Evolutionary conservation across 2,888 invertebrate species (phyloP).

Genomic region (Cremastobaeus sp.): DNA sequence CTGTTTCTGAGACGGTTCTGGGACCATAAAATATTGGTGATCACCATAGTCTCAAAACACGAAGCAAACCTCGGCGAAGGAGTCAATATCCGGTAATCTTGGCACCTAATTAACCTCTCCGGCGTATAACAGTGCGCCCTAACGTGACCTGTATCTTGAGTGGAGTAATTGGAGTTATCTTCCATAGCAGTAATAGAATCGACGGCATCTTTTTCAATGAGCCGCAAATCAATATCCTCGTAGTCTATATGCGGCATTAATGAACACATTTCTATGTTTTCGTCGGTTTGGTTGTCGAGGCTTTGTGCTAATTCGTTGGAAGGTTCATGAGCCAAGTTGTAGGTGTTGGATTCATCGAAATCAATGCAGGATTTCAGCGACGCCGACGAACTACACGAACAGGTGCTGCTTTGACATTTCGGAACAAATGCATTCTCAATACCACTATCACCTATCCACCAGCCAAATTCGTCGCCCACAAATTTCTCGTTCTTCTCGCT

Average conservation of each 20-base stretch:
- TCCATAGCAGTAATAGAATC: conserved; percentile 24
- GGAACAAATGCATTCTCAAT: conserved; percentile 36
- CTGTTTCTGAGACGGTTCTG: conserved; percentile 23
- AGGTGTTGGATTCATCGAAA: conserved; percentile 63
- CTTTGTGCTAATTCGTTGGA: conserved; percentile 42
- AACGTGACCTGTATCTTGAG: conserved; percentile 33
- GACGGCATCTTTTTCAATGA: conserved; percentile 65
- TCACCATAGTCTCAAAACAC: conserved; percentile 29
- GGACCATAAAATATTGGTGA: conserved; percentile 35
- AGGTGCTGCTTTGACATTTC: conserved; percentile 49
- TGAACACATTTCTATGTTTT: conserved; percentile 64
- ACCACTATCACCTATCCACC: conserved; percentile 68
- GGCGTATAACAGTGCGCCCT: conserved; percentile 70
- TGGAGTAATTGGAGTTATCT: conserved; percentile 24
- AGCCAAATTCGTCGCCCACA: conserved; percentile 70
- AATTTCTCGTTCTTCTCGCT: conserved; percentile 31
- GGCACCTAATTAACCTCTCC: conserved; percentile 70
- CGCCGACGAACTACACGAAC: conserved; percentile 62
- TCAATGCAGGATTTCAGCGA: conserved; percentile 66
- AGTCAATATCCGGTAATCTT: conserved; percentile 71
- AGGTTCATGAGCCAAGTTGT: conserved; percentile 54
- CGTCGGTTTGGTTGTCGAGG: conserved; percentile 42
- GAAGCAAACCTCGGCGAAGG: conserved; percentile 63
- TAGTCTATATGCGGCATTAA: conserved; percentile 45
- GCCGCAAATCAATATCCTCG: conserved; percentile 61